phyloP scores from a whole-genome alignment of 2,888 invertebrate species.

The Tetrapedia diversipes region DNA sequence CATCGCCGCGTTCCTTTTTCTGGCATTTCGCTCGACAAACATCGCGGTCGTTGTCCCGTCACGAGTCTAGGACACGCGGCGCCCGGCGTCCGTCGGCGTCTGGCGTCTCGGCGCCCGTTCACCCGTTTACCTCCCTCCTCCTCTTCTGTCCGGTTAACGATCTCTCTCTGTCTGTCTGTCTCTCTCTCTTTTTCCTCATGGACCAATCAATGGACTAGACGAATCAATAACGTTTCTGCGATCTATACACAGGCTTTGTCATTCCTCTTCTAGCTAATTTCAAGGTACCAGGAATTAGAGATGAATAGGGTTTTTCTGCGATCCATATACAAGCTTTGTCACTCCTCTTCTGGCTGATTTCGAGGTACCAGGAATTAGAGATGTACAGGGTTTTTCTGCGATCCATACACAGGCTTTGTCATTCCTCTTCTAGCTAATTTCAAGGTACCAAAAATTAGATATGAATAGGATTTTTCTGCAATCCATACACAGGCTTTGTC shows the following conservation, averaged over 20 bases:
- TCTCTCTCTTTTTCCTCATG: conserved; percentile 4
- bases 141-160: neutral
- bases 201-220: conserved; percentile 52
- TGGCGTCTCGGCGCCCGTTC: conserved; percentile 69
- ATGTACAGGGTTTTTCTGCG: too few species aligned
- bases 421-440: too few species aligned
- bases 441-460: too few species aligned
- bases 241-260: neutral
- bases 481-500: too few species aligned
- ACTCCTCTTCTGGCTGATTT: too few species aligned
- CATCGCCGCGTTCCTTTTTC: conserved; percentile 37
- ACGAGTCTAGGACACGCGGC: conserved; percentile 77
- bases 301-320: neutral
- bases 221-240: conserved; percentile 45
- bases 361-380: too few species aligned
- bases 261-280: neutral
- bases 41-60: conserved; percentile 76
- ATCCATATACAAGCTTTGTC: too few species aligned
- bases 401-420: too few species aligned
- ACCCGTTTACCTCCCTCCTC: conserved; percentile 18
- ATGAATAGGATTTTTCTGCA: too few species aligned
- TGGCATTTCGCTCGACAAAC: conserved; percentile 62
- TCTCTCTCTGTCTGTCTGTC: too few species aligned
- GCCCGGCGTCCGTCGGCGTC: conserved; percentile 74
- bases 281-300: too few species aligned